Evolutionary conservation across 2,113 vertebrate genomes (phyloP).

Genomic region (Prochilodus magdalenae): DNA sequence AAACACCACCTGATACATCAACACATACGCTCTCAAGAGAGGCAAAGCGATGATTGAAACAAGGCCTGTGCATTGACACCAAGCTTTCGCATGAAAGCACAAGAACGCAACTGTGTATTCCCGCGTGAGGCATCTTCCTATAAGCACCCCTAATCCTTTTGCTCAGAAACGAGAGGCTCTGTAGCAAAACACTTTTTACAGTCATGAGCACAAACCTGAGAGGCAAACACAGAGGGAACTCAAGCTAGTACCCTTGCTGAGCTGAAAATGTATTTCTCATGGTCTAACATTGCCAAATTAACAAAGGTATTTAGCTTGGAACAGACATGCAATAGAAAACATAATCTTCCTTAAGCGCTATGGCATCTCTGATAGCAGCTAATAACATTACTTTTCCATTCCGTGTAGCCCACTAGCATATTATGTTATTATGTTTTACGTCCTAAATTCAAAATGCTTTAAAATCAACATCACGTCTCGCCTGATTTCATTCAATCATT

Average conservation of each 20-base stretch:
- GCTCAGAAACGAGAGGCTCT: conserved; percentile 41
- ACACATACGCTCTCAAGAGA: not conserved
- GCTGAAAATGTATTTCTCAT: conserved; percentile 6
- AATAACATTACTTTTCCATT: too few relatives aligned
- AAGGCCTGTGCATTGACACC: not conserved
- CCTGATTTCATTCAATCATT: too few relatives aligned
- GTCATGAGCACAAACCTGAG: conserved; percentile 37
- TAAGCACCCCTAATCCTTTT: conserved; percentile 20
- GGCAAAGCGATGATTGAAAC: not conserved
- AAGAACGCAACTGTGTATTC: conserved; percentile 26
- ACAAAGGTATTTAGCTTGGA: too few relatives aligned
- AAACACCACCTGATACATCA: conserved; percentile 18
- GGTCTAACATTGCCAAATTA: not conserved
- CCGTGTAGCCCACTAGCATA: too few relatives aligned
- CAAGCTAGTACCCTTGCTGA: not conserved
- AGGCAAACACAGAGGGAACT: not conserved
- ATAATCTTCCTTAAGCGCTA: too few relatives aligned
- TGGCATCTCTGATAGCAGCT: too few relatives aligned
- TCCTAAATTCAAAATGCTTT: too few relatives aligned
- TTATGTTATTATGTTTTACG: too few relatives aligned
- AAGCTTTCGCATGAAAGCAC: conserved; percentile 4
- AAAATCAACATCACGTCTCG: too few relatives aligned
- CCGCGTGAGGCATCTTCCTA: conserved; percentile 24
- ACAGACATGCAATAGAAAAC: too few relatives aligned
- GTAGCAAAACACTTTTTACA: conserved; percentile 39